Percentiles rank a stretch among this genome's conserved stretches.
These are phyloP conservation scores for Hyaena hyaena DNA, from an alignment of 2,113 vertebrate species.

Conservation along the genomic window DNA sequence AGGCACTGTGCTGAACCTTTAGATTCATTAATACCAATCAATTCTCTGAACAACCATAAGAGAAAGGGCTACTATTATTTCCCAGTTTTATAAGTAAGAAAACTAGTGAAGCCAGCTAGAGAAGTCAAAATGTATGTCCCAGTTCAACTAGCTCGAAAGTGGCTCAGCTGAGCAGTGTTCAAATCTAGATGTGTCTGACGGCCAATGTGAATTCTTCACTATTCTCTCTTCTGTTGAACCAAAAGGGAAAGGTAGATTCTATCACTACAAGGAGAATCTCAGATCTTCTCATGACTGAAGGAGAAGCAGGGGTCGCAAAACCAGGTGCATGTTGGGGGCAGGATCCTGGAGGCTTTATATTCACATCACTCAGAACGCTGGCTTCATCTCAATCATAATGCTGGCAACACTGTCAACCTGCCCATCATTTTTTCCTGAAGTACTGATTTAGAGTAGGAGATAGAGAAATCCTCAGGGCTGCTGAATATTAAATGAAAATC, in stretches of 20 bases:
- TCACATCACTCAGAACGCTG: not conserved
- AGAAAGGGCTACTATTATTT: not conserved
- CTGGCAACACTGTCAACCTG: not conserved
- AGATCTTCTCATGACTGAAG: not conserved
- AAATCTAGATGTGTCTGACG: not conserved
- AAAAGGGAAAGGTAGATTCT: not conserved
- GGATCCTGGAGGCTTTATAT: not conserved
- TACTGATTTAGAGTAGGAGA: not conserved
- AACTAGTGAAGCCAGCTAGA: not conserved
- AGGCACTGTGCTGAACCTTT: not conserved
- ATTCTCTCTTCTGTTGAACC: not conserved
- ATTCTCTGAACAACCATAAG: not conserved
- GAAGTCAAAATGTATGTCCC: not conserved
- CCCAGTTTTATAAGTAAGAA: not conserved
- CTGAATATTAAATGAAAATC: not conserved
- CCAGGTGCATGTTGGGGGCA: not conserved
- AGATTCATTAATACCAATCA: not conserved
- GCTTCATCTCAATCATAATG: not conserved
- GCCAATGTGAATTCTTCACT: not conserved
- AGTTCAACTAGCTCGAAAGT: not conserved
- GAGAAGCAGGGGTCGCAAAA: not conserved
- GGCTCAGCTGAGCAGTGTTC: not conserved
- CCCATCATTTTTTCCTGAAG: not conserved
- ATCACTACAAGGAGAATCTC: not conserved
- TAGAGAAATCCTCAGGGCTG: not conserved